These are phyloP conservation scores for Orthonyx spaldingii DNA, from an alignment of 2,113 vertebrate species.

Conservation along the genomic window DNA sequence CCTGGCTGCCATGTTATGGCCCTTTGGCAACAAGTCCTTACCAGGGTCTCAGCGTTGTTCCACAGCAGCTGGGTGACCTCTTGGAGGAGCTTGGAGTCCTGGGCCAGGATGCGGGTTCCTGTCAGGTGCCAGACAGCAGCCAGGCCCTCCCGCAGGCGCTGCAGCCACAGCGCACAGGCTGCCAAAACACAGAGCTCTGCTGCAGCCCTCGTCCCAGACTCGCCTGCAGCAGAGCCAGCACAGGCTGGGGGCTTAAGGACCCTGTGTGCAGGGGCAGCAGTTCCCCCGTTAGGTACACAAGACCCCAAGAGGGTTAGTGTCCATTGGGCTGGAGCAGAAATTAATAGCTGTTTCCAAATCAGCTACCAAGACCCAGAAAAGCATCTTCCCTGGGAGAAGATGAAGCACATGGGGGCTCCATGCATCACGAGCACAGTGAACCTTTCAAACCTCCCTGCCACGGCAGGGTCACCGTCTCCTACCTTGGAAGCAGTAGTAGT, in stretches of 20 bases:
- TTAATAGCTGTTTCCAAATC: not conserved
- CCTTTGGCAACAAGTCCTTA: not conserved
- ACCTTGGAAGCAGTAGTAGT: slow-evolving; percentile 86
- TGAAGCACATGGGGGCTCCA: fast-evolving
- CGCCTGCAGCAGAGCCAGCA: fast-evolving
- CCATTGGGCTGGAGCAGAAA: not conserved
- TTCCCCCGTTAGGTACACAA: fast-evolving
- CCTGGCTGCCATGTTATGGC: fast-evolving
- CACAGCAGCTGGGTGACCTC: slow-evolving; percentile 76
- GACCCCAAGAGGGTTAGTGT: not conserved
- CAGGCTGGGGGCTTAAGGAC: fast-evolving
- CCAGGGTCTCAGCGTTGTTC: slow-evolving; percentile 82
- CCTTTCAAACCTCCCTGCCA: fast-evolving
- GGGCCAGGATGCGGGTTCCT: slow-evolving; percentile 51
- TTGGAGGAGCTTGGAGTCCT: slow-evolving; percentile 43
- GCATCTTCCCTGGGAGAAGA: not conserved
- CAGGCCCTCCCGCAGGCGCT: slow-evolving; percentile 71
- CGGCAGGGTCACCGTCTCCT: fast-evolving
- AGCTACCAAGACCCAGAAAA: not conserved
- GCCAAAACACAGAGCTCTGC: not conserved
- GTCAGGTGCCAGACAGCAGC: slow-evolving; percentile 67
- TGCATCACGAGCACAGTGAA: not conserved
- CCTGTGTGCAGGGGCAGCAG: fast-evolving
- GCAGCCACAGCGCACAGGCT: slow-evolving; percentile 84
- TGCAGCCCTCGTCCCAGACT: not conserved